A percentile compares a stretch with the other conserved stretches of the same genome.
Evolutionary conservation across 2,113 vertebrate genomes (phyloP).

Genomic region (Apistogramma diplotaenia): DNA sequence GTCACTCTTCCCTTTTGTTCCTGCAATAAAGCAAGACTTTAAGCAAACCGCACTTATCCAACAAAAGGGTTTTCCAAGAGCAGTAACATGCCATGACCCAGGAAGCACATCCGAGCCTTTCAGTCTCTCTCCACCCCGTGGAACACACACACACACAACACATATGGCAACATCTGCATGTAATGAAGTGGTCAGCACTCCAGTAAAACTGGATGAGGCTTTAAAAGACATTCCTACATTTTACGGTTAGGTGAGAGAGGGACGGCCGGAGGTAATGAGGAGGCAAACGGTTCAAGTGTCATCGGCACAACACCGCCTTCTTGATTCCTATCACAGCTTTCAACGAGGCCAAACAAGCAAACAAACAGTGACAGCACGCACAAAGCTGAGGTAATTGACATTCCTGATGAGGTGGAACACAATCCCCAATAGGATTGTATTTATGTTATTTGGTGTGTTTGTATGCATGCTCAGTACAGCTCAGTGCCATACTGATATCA

Average conservation of each 20-base stretch:
- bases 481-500: background rate
- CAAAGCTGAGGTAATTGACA: conserved; percentile 61
- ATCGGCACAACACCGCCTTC: background rate
- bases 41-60: conserved; percentile 22
- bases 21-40: conserved; percentile 36
- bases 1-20: conserved; percentile 17
- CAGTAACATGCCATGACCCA: conserved; percentile 46
- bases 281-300: conserved; percentile 55
- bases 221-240: conserved; percentile 73
- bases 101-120: conserved; percentile 20
- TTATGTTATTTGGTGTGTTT: conserved; percentile 18
- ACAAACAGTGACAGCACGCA: conserved; percentile 56
- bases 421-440: conserved; percentile 27
- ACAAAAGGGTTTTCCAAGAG: conserved; percentile 46
- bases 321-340: conserved; percentile 57
- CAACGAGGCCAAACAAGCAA: conserved; percentile 58
- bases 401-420: conserved; percentile 65
- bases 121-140: background rate
- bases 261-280: conserved; percentile 53
- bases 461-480: background rate
- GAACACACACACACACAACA: conserved; percentile 1
- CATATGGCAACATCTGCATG: conserved; percentile 54
- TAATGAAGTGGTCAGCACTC: conserved; percentile 66
- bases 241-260: conserved; percentile 57
- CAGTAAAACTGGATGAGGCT: conserved; percentile 67